Percentiles rank a stretch among this genome's conserved stretches.
These are phyloP conservation scores for Scaptodrosophila latifasciaeformis DNA, from an alignment of 2,888 invertebrate species.

Conservation along the genomic window DNA sequence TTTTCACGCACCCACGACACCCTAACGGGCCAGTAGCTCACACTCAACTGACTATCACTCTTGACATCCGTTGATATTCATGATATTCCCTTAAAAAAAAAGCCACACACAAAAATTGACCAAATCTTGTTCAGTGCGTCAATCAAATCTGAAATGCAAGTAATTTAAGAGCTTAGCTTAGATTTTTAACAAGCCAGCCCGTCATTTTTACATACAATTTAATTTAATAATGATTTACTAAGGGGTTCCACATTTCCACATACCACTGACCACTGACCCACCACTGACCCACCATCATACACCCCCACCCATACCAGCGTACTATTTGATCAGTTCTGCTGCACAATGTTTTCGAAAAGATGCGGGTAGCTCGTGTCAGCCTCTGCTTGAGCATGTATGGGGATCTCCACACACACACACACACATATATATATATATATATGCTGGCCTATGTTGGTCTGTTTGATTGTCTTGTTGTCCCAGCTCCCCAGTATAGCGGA, in stretches of 20 bases:
- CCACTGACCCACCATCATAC: too few relatives aligned
- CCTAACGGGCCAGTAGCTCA: constrained; percentile 41
- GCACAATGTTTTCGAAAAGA: too few relatives aligned
- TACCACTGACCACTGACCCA: too few relatives aligned
- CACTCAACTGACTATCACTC: constrained; percentile 44
- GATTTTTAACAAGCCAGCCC: constrained; percentile 27
- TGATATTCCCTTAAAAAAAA: constrained; percentile 11
- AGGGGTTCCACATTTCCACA: too few relatives aligned
- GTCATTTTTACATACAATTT: constrained; percentile 55
- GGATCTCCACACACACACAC: neutral
- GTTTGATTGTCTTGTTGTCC: too few relatives aligned
- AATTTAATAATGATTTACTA: constrained; percentile 65
- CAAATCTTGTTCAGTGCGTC: constrained; percentile 18
- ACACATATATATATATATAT: neutral
- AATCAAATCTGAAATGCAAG: constrained; percentile 36
- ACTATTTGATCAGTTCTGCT: too few relatives aligned
- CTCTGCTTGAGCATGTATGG: too few relatives aligned
- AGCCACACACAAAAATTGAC: too few relatives aligned
- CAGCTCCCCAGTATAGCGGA: too few relatives aligned
- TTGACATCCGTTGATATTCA: constrained; percentile 14
- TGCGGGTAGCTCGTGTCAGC: too few relatives aligned
- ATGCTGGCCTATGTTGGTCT: too few relatives aligned
- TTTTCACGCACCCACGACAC: constrained; percentile 41
- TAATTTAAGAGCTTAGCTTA: constrained; percentile 36
- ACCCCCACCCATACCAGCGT: too few relatives aligned